These are phyloP conservation scores for Sinhomidia bicolor DNA, from an alignment of 2,888 invertebrate species.

Conservation along the genomic window DNA sequence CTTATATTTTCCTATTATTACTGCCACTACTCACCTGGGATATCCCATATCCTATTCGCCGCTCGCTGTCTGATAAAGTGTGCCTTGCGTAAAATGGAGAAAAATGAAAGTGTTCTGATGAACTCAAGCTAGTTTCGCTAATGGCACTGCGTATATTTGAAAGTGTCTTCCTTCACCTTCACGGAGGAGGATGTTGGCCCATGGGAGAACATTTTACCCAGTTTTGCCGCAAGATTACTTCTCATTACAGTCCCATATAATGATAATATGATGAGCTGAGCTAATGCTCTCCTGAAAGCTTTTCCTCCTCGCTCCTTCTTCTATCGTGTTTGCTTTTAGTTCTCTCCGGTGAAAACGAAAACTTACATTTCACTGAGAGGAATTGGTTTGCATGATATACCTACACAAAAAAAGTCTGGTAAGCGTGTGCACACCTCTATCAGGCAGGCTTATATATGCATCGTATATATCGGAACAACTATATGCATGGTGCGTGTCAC, in stretches of 20 bases:
- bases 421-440: too few relatives aligned
- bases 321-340: not conserved
- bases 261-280: conserved; percentile 40
- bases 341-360: not conserved
- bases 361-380: not conserved
- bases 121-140: conserved; percentile 5
- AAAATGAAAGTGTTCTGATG: not conserved
- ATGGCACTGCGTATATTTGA: conserved; percentile 14
- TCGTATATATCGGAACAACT: too few relatives aligned
- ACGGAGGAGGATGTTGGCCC: not conserved
- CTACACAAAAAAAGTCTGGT: too few relatives aligned
- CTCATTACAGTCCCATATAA: conserved; percentile 33
- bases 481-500: not conserved
- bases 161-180: conserved; percentile 15
- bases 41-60: conserved; percentile 13
- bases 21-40: conserved; percentile 11
- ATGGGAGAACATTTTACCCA: conserved; percentile 22
- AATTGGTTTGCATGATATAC: not conserved
- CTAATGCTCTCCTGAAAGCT: conserved; percentile 36
- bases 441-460: not conserved
- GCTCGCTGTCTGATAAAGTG: not conserved
- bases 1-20: conserved; percentile 1
- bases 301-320: conserved; percentile 13
- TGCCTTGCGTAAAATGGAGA: not conserved
- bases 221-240: conserved; percentile 35